Conservation (phyloP, 2,888 invertebrate species). For the Chouioia cunea region DNA sequence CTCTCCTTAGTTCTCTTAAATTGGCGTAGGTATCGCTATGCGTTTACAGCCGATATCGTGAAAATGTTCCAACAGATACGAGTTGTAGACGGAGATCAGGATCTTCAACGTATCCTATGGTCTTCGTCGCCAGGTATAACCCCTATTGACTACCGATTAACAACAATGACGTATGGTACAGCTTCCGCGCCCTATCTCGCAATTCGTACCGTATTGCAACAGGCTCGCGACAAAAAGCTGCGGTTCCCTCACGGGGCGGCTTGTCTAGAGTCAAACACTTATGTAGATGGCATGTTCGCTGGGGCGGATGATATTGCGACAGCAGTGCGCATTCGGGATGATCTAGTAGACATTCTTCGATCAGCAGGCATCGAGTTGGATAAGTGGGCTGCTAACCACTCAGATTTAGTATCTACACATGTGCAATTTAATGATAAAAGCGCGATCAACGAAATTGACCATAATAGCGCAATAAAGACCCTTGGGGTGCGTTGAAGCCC, state of each 20-base stretch:
- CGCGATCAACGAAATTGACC: conserved; percentile 4
- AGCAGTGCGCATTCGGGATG: conserved; percentile 6
- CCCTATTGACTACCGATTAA: conserved; percentile 18
- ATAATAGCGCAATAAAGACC: conserved; percentile 25
- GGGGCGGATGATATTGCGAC: conserved; percentile 28
- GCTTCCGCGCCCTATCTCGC: conserved; percentile 29
- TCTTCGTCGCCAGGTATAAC: neutral
- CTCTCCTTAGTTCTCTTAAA: conserved; percentile 31
- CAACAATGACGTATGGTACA: conserved; percentile 38
- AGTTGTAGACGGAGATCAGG: too few relatives aligned
- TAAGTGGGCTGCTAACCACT: conserved; percentile 32
- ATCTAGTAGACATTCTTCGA: neutral
- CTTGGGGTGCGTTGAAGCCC: conserved; percentile 43
- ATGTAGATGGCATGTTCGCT: conserved; percentile 40
- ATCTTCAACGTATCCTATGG: conserved; percentile 36
- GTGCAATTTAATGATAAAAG: neutral
- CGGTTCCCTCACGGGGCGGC: conserved; percentile 30
- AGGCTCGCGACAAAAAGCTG: conserved; percentile 7
- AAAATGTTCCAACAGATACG: too few relatives aligned
- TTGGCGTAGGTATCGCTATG: conserved; percentile 36
- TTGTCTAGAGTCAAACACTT: conserved; percentile 16
- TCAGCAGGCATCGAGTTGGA: conserved; percentile 29
- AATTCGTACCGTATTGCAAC: conserved; percentile 29
- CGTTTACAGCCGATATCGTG: too few relatives aligned
- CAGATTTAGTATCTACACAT: neutral